Percentiles rank a stretch among this genome's conserved stretches.
These are phyloP conservation scores for Ectropis grisescens DNA, from an alignment of 1,140 invertebrate genomes.

Conservation along the genomic window DNA sequence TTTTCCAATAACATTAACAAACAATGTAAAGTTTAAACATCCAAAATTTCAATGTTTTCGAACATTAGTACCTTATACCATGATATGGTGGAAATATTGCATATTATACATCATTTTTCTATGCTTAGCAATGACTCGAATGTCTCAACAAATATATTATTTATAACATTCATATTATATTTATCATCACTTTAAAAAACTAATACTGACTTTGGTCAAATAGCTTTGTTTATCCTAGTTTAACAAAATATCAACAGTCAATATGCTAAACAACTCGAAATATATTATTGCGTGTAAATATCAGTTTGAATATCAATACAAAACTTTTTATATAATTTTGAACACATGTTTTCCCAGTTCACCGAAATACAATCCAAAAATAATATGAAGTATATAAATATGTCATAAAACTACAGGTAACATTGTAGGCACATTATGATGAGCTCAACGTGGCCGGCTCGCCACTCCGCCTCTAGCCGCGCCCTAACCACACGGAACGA, in stretches of 20 bases:
- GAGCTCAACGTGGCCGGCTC: constrained; percentile 38
- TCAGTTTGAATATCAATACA: constrained; percentile 49
- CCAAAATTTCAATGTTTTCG: constrained; percentile 17
- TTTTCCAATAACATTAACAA: constrained; percentile 65
- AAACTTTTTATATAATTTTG: constrained; percentile 44
- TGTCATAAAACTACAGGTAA: constrained; percentile 63
- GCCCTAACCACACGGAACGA: too few relatives aligned
- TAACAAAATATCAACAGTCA: constrained; percentile 67
- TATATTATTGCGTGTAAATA: constrained; percentile 59
- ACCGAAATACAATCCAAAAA: constrained; percentile 39
- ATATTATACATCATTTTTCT: constrained; percentile 22
- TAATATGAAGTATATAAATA: constrained; percentile 34
- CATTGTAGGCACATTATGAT: constrained; percentile 65
- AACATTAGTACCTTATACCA: constrained; percentile 43
- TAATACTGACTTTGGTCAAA: constrained; percentile 71
- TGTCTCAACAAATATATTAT: constrained; percentile 44
- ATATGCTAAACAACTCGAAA: constrained; percentile 52
- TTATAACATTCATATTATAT: constrained; percentile 22
- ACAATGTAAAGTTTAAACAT: constrained; percentile 54
- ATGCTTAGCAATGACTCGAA: constrained; percentile 44
- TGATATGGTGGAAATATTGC: constrained; percentile 56
- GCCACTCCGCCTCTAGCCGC: too few relatives aligned
- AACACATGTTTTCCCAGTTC: constrained; percentile 58
- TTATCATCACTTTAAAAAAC: constrained; percentile 46
- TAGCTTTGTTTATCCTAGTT: constrained; percentile 67